These are phyloP conservation scores for Nomada ferruginata DNA, from an alignment of 2,888 invertebrate genomes.

Conservation along the genomic window DNA sequence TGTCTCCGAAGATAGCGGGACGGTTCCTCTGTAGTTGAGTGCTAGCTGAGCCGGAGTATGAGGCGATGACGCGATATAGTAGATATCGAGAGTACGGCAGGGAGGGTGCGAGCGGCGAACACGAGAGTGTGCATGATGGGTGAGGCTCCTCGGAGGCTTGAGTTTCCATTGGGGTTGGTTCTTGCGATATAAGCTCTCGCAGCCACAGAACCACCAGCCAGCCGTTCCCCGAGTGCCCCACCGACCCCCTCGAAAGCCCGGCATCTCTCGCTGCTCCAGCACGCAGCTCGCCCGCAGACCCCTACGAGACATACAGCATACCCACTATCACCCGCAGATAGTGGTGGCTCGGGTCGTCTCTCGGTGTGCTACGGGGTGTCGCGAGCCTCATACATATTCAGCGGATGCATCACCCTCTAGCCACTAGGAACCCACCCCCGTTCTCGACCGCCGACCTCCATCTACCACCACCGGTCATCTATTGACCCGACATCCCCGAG, in stretches of 20 bases:
- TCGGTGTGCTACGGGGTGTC: slow-evolving; percentile 82
- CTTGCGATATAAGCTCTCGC: slow-evolving; percentile 81
- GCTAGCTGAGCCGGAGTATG: slow-evolving; percentile 66
- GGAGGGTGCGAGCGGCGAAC: slow-evolving; percentile 60
- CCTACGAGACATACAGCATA: slow-evolving; percentile 82
- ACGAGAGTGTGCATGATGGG: slow-evolving; percentile 83
- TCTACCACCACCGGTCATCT: slow-evolving; percentile 78
- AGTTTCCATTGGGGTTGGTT: slow-evolving; percentile 83
- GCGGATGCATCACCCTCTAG: slow-evolving; percentile 86
- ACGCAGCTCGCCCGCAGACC: slow-evolving; percentile 74
- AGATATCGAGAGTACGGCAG: slow-evolving; percentile 36
- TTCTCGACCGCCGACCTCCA: slow-evolving; percentile 77
- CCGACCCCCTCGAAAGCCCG: slow-evolving; percentile 59
- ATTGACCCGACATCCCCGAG: slow-evolving; percentile 69
- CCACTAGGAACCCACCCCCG: slow-evolving; percentile 40
- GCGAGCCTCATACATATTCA: slow-evolving; percentile 88
- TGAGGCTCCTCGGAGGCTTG: slow-evolving; percentile 81
- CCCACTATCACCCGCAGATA: slow-evolving; percentile 84
- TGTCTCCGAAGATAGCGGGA: slow-evolving; percentile 82
- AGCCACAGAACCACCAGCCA: slow-evolving; percentile 71
- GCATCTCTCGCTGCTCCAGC: slow-evolving; percentile 55
- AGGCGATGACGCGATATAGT: slow-evolving; percentile 59
- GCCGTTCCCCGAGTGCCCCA: slow-evolving; percentile 54
- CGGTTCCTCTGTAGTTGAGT: slow-evolving; percentile 78
- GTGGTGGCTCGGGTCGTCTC: slow-evolving; percentile 79